phyloP scores from a whole-genome alignment of 2,797 vertebrate species.

The Xiphophorus birchmanni region DNA sequence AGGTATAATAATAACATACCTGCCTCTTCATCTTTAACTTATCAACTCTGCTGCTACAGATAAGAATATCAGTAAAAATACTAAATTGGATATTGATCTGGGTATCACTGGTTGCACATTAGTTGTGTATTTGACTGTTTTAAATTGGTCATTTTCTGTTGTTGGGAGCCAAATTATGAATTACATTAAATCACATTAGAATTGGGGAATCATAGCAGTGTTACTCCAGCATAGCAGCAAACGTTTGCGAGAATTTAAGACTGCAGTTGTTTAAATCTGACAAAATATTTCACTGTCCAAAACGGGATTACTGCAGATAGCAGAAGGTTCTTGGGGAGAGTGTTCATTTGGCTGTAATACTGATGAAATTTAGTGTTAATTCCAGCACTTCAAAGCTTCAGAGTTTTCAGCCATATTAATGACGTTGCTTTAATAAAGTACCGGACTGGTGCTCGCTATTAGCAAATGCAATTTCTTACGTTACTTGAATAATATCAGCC shows the following conservation, averaged over 20 bases:
- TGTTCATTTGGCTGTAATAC: not conserved
- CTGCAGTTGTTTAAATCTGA: not conserved
- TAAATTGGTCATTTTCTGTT: not conserved
- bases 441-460: not conserved
- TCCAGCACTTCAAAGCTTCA: not conserved
- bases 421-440: not conserved
- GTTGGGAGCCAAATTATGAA: not conserved
- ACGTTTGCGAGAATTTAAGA: not conserved
- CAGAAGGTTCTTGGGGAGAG: not conserved
- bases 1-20: not conserved
- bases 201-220: not conserved
- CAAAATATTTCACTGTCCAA: not conserved
- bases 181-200: not conserved
- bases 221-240: not conserved
- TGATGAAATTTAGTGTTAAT: not conserved
- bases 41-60: not conserved
- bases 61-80: not conserved
- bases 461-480: not conserved
- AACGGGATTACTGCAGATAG: not conserved
- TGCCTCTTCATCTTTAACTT: not conserved
- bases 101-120: not conserved
- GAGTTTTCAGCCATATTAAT: not conserved
- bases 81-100: not conserved
- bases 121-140: not conserved
- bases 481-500: not conserved